Conservation (phyloP, 2,113 vertebrate genomes). For the Cephalopholis sonnerati region DNA sequence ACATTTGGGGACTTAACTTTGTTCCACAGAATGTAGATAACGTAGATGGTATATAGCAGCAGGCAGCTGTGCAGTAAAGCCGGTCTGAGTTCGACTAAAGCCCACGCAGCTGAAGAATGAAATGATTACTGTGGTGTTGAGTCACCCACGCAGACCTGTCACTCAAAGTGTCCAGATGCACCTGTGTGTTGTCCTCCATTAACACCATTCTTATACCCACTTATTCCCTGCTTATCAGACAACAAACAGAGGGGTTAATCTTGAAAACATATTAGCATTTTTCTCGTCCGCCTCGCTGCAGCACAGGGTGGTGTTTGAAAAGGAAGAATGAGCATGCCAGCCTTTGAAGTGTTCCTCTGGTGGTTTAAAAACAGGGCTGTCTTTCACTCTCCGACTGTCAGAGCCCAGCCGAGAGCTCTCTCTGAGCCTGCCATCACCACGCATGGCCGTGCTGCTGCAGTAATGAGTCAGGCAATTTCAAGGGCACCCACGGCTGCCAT, state of each 20-base stretch:
- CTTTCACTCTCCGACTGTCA: conserved; percentile 64
- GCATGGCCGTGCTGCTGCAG: conserved; percentile 76
- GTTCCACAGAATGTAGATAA: conserved; percentile 31
- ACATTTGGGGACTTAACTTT: conserved; percentile 53
- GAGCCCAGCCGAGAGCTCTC: conserved; percentile 45
- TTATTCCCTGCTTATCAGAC: conserved; percentile 22
- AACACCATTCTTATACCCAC: neutral
- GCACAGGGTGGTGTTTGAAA: conserved; percentile 34
- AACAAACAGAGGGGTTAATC: conserved; percentile 30
- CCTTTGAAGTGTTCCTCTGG: conserved; percentile 63
- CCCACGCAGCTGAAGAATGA: conserved; percentile 46
- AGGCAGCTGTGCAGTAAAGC: conserved; percentile 37
- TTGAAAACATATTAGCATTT: conserved; percentile 23
- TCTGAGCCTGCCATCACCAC: conserved; percentile 66
- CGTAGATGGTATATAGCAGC: conserved; percentile 22
- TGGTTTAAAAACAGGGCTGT: conserved; percentile 60
- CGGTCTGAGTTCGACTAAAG: conserved; percentile 26
- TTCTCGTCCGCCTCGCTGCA: conserved; percentile 25
- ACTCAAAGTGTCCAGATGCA: conserved; percentile 46
- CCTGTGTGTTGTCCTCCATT: conserved; percentile 24
- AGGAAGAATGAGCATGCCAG: conserved; percentile 13
- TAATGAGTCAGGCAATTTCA: conserved; percentile 84
- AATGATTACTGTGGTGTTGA: conserved; percentile 40
- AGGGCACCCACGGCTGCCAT: conserved; percentile 79
- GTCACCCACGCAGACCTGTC: conserved; percentile 56